Percentiles rank a stretch among this genome's conserved stretches.
These are phyloP conservation scores for Myiozetetes cayanensis DNA, from an alignment of 2,113 vertebrate species.

Conservation along the genomic window DNA sequence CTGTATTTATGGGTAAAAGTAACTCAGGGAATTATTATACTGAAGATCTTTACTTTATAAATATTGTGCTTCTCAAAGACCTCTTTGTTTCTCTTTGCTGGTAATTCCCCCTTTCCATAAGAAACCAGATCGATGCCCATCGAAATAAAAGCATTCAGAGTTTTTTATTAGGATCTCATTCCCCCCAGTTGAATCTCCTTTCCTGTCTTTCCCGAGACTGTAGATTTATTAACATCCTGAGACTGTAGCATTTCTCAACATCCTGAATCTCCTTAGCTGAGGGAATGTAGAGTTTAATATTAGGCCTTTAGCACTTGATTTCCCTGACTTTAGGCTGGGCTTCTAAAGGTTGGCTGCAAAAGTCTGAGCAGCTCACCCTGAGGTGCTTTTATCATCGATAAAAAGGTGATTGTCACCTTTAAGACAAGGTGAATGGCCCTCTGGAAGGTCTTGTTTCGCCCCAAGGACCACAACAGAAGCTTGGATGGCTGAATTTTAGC, in stretches of 20 bases:
- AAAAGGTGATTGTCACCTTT: background rate
- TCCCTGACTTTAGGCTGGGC: background rate
- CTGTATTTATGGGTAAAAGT: background rate
- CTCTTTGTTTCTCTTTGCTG: background rate
- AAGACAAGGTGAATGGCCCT: background rate
- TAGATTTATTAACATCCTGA: background rate
- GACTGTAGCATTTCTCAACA: background rate
- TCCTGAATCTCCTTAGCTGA: background rate
- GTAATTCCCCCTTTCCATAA: background rate
- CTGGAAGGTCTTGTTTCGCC: background rate
- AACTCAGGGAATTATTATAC: background rate
- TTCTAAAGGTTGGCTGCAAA: background rate
- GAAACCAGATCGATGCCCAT: background rate
- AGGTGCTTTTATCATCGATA: background rate
- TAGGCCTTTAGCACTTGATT: background rate
- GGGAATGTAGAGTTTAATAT: background rate
- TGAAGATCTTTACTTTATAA: background rate
- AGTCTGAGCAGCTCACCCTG: background rate
- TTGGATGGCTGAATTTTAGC: background rate
- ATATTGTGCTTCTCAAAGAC: background rate
- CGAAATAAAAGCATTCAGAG: background rate
- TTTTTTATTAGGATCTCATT: background rate
- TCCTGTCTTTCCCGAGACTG: background rate
- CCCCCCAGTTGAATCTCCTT: background rate
- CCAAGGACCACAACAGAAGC: background rate